Evolutionary conservation across 2,888 invertebrate species (phyloP).

Genomic region (Drosophila paucipuncta): DNA sequence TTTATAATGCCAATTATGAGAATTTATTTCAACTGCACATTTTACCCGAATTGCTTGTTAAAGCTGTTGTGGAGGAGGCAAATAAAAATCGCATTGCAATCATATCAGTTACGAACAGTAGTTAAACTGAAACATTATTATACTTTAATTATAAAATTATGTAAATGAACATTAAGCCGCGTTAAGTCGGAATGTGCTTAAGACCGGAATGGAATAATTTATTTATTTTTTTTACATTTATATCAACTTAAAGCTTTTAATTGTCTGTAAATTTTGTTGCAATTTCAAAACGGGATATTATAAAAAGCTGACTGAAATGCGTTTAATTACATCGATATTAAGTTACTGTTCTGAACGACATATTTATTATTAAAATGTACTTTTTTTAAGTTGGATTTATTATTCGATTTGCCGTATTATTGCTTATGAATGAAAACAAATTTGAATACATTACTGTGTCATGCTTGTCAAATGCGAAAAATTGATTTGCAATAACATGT

Average conservation of each 20-base stretch:
- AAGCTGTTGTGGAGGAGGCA: not conserved
- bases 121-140: constrained; percentile 2
- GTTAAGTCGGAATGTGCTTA: constrained; percentile 4
- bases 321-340: constrained; percentile 10
- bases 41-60: constrained; percentile 33
- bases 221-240: not conserved
- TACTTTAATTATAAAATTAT: constrained; percentile 5
- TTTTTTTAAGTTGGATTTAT: constrained; percentile 7
- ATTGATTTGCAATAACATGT: not conserved
- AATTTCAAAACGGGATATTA: constrained; percentile 17
- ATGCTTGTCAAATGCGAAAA: not conserved
- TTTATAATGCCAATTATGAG: constrained; percentile 74
- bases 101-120: not conserved
- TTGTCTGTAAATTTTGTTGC: constrained; percentile 6
- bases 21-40: constrained; percentile 39
- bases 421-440: not conserved
- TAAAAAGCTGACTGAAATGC: constrained; percentile 7
- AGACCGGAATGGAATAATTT: not conserved
- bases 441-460: constrained; percentile 1
- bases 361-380: constrained; percentile 7
- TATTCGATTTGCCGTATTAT: not conserved
- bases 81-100: constrained; percentile 3
- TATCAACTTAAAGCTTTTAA: constrained; percentile 1
- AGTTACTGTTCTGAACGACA: not conserved
- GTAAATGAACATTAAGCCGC: constrained; percentile 1